Evolutionary conservation across 2,113 vertebrate species (phyloP), one percentile per base, ranked within the genome.

Genomic region (Alosa alosa): DNA sequence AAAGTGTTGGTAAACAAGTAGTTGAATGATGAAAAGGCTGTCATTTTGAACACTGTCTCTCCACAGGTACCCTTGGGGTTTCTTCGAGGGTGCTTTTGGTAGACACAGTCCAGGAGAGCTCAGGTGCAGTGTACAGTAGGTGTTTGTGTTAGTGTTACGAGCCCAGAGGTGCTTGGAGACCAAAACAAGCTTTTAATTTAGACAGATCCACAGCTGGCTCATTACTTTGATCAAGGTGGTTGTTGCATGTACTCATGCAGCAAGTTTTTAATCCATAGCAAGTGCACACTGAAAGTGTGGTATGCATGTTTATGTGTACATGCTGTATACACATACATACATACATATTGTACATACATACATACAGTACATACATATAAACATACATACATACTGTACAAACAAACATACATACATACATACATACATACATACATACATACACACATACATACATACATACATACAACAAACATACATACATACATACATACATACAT

Each of bases 101-200:
- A 64, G 6, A 64, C 20, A 25, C 64, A 72, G 1, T 36, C 64
- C 64, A 31, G 25, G n/a, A 10, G 25, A 36, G 25, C 64, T 10
- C 64, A 72, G 25, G n/a, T 72, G n/a, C n/a, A 11, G 64, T 72
- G 7, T 25, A 31, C 18, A 2, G 22, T 9, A 22, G 15, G 60
- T 68, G 60, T 64, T 22, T 64, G 57, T 22, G 60, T 68, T n/a
- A 10, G n/a, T 68, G 7, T 68, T 25, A 9, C n/a, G 1, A 31
- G 9, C 64, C 64, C 64, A 68, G 3, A 68, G n/a, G 64, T 10
- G 64, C 2, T 68, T 9, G 64, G 64, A 68, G 25, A 68, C n/a
- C n/a, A 31, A 68, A 68, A 68, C 64, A 68, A 68, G 64, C 64
- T 68, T n/a, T 68, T 68, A 68, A 68, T 10, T 68, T n/a, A 68